Percentiles rank a stretch among this genome's conserved stretches.
These are phyloP conservation scores for Beroe ovata DNA, from an alignment of 37 sponge, comb jelly and placozoan species.

Conservation along the genomic window DNA sequence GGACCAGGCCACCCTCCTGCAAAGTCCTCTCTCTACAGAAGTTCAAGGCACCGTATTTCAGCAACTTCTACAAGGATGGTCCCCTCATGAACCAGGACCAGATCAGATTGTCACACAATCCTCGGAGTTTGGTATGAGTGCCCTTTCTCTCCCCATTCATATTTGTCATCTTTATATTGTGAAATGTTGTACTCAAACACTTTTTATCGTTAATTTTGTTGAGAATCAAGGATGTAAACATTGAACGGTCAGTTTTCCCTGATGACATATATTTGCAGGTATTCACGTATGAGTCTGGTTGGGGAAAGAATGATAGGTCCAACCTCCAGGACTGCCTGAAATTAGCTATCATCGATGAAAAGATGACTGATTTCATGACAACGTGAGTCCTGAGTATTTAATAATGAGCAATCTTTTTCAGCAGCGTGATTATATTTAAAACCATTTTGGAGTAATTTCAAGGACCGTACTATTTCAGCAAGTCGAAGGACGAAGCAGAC, in stretches of 20 bases:
- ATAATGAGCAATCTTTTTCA: no score
- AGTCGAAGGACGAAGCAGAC: neutral
- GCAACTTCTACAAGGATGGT: slow-evolving; percentile 2
- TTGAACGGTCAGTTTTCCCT: no score
- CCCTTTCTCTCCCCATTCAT: no score
- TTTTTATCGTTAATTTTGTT: no score
- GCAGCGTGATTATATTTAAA: no score
- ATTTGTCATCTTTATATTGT: no score
- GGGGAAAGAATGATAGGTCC: slow-evolving; percentile 45
- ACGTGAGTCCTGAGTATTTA: neutral
- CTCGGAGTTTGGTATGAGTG: neutral
- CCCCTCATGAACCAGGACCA: slow-evolving; percentile 44
- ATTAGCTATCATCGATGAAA: neutral
- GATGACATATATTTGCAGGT: no score
- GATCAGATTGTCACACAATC: neutral
- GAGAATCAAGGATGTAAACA: no score
- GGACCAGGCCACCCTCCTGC: neutral
- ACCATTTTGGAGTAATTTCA: no score
- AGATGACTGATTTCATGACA: neutral
- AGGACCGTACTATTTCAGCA: no score
- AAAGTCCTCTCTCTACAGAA: slow-evolving; percentile 21
- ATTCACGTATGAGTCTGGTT: slow-evolving; percentile 1
- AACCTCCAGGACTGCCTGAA: slow-evolving; percentile 17
- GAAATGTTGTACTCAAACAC: no score
- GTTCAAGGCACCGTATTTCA: slow-evolving; percentile 54